Conservation (phyloP, 2,888 invertebrate species). For the Acleris holmiana region DNA sequence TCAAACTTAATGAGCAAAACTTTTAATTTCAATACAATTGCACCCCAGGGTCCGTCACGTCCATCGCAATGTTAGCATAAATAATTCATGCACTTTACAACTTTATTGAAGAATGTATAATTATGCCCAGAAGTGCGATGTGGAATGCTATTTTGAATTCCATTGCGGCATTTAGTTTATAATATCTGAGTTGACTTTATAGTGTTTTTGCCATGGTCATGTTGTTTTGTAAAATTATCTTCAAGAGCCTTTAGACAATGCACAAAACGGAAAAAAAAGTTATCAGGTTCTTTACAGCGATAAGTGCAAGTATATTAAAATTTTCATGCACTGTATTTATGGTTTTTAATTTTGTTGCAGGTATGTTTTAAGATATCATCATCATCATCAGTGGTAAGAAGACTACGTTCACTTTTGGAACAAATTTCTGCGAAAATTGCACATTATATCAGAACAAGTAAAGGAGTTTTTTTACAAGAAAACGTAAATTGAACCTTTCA, state of each 20-base stretch:
- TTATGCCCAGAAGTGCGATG: slow-evolving; percentile 9
- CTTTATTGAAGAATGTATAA: slow-evolving; percentile 32
- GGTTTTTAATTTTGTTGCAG: too few species aligned
- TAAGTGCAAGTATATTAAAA: too few species aligned
- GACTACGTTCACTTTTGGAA: too few species aligned
- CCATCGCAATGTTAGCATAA: slow-evolving; percentile 21
- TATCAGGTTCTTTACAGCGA: too few species aligned
- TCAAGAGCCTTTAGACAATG: not conserved
- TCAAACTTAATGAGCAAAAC: slow-evolving; percentile 12
- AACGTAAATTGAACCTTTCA: too few species aligned
- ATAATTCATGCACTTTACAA: slow-evolving; percentile 36
- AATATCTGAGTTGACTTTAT: not conserved
- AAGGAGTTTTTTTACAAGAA: too few species aligned
- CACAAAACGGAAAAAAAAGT: not conserved
- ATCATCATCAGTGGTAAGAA: too few species aligned
- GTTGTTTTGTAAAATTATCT: not conserved
- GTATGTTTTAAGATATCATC: too few species aligned
- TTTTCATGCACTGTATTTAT: too few species aligned
- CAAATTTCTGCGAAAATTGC: too few species aligned
- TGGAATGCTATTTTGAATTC: not conserved
- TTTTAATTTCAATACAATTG: slow-evolving; percentile 21
- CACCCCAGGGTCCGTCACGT: slow-evolving; percentile 23
- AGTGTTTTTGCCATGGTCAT: not conserved
- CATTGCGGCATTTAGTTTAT: not conserved
- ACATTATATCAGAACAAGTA: too few species aligned